Evolutionary conservation across 2,888 invertebrate species (phyloP), one percentile per base, ranked within the genome.

Genomic region (Drosophila subquinaria): DNA sequence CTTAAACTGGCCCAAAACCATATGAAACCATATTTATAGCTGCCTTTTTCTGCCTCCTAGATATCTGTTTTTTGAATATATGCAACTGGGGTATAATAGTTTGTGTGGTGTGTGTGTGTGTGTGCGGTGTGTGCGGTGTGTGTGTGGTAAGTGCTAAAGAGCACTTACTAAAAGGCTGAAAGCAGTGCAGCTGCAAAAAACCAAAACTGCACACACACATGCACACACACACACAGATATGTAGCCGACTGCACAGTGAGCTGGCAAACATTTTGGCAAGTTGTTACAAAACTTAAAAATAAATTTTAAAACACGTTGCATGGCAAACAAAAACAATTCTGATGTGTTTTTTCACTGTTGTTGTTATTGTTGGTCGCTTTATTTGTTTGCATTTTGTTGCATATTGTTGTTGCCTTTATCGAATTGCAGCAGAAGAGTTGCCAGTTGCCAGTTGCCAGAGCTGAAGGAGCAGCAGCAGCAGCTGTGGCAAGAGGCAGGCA

Each of bases 241-340:
- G 35, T 27, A 35, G 35, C 42, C 47, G 20, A 10, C 38, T 15
- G 23, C 17, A 52, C n/a, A 55, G 43, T 30, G 45, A 40, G 15
- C 33, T 52, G 38, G 74, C 63, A 79, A 83, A 76, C 69, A 79
- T 67, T 80, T 63, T 68, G 59, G 66, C 66, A 81, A 75, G 68
- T 79, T 71, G 72, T 68, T 66, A 53, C 66, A 68, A 64, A 80
- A 82, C 87, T 81, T 87, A 68, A 73, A 82, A 82, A 80, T 80
- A 80, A 76, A 80, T 78, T 80, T 76, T 48, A 83, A 75, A 65
- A 87, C 76, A 81, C 73, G 64, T 74, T 75, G 65, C 63, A 65
- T 42, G 61, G 51, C 71, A 59, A 76, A 69, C 70, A 74, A 74
- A 50, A 72, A 71, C 62, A 74, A 67, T 60, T 65, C 38, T 40